Percentiles rank a stretch among this genome's conserved stretches.
Evolutionary conservation across 1,140 invertebrate genomes (phyloP).

Genomic region (Euwallacea similis): DNA sequence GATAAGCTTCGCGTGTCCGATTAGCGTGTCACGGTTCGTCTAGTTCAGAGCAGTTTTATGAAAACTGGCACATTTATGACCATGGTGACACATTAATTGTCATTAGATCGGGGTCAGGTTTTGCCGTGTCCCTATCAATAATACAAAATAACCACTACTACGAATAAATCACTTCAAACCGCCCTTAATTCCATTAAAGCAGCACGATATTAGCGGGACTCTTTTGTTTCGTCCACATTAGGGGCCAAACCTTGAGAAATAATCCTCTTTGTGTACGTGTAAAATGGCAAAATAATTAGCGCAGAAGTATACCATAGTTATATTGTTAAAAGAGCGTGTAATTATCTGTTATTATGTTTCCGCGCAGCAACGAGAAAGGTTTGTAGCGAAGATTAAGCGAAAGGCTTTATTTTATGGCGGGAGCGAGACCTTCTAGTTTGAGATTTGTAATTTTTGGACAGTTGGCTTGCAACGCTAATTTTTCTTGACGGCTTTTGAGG

Average conservation of each 20-base stretch:
- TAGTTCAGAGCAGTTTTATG: slow-evolving; percentile 3
- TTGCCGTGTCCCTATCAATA: not conserved
- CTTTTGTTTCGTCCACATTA: not conserved
- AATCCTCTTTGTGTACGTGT: slow-evolving; percentile 23
- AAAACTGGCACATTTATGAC: slow-evolving; percentile 10
- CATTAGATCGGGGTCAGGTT: not conserved
- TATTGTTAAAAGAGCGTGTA: slow-evolving; percentile 29
- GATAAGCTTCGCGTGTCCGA: not conserved
- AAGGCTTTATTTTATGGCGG: slow-evolving; percentile 2
- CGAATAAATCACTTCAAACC: not conserved
- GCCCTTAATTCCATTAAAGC: not conserved
- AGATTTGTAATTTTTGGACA: slow-evolving; percentile 16
- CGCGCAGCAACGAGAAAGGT: slow-evolving; percentile 4
- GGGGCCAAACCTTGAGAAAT: slow-evolving; percentile 1
- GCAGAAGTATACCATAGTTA: slow-evolving; percentile 20
- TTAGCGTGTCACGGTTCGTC: slow-evolving; percentile 10
- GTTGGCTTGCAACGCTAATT: slow-evolving; percentile 20
- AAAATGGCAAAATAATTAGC: slow-evolving; percentile 32
- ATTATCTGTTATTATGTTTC: slow-evolving; percentile 33
- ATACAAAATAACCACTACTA: not conserved
- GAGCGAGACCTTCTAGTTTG: not conserved
- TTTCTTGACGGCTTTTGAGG: not conserved
- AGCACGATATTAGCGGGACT: not conserved
- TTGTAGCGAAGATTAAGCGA: slow-evolving; percentile 20
- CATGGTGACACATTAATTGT: slow-evolving; percentile 14